A percentile compares a stretch with the other conserved stretches of the same genome.
Conservation (phyloP, 37 sponge, comb jelly and placozoan species). For the Hexactinellida sp. region DNA sequence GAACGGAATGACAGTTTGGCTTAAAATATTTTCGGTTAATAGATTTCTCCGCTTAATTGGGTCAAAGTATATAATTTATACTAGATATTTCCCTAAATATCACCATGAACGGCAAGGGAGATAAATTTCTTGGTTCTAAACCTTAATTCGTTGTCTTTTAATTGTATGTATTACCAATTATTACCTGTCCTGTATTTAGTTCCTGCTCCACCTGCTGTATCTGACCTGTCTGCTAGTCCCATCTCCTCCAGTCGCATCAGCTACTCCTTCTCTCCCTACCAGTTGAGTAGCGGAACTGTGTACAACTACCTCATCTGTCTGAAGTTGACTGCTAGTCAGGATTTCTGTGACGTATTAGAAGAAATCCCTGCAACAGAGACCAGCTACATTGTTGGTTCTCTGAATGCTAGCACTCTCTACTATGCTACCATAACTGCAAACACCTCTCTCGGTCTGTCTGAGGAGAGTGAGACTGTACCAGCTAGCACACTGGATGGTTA, state of each 20-base stretch:
- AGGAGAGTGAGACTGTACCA: not conserved
- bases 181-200: too few species aligned
- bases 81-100: too few species aligned
- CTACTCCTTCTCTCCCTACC: not conserved
- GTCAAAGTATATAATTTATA: too few species aligned
- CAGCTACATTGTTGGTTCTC: not conserved
- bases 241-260: not conserved
- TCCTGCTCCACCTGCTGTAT: not conserved
- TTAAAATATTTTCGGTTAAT: too few species aligned
- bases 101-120: too few species aligned
- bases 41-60: too few species aligned
- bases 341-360: not conserved
- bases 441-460: not conserved
- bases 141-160: too few species aligned
- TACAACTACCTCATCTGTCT: not conserved
- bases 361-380: not conserved
- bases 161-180: too few species aligned
- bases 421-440: not conserved
- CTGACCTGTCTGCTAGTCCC: not conserved
- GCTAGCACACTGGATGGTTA: too few species aligned
- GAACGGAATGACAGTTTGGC: too few species aligned
- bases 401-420: not conserved
- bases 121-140: too few species aligned
- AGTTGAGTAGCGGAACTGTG: not conserved
- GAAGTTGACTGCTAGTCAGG: not conserved